Evolutionary conservation across 1,140 invertebrate genomes (phyloP).

Genomic region (Sarcophaga bullata): DNA sequence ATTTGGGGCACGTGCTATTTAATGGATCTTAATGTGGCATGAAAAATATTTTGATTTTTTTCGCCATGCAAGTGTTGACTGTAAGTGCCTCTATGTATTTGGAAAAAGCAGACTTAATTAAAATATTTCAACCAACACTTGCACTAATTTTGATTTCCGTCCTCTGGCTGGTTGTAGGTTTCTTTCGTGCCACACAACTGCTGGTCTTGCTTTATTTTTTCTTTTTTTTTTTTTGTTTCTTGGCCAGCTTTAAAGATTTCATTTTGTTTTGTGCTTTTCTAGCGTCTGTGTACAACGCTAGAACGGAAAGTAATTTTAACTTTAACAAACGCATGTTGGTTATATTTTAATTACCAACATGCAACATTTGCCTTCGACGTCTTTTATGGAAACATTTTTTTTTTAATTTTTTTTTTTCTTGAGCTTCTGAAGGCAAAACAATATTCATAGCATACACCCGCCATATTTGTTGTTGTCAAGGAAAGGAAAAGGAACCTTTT

Average conservation of each 20-base stretch:
- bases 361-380: not conserved
- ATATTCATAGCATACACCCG: not conserved
- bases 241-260: not conserved
- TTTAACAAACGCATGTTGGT: constrained; percentile 38
- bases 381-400: not conserved
- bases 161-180: not conserved
- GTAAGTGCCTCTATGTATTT: not conserved
- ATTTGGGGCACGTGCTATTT: not conserved
- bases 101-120: not conserved
- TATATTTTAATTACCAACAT: constrained; percentile 39
- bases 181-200: no score
- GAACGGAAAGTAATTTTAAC: constrained; percentile 37
- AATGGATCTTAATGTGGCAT: constrained; percentile 25
- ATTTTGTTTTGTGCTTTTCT: constrained; percentile 6
- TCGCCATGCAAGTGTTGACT: not conserved
- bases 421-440: not conserved
- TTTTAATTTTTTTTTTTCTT: not conserved
- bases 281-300: not conserved
- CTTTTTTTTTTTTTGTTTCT: not conserved
- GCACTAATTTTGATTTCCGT: constrained; percentile 39
- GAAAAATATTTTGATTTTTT: constrained; percentile 30
- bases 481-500: not conserved
- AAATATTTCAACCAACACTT: constrained; percentile 36
- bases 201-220: not conserved
- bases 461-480: constrained; percentile 16